These are phyloP conservation scores for Gymnarchus niloticus DNA, from an alignment of 2,113 vertebrate genomes.

Conservation along the genomic window DNA sequence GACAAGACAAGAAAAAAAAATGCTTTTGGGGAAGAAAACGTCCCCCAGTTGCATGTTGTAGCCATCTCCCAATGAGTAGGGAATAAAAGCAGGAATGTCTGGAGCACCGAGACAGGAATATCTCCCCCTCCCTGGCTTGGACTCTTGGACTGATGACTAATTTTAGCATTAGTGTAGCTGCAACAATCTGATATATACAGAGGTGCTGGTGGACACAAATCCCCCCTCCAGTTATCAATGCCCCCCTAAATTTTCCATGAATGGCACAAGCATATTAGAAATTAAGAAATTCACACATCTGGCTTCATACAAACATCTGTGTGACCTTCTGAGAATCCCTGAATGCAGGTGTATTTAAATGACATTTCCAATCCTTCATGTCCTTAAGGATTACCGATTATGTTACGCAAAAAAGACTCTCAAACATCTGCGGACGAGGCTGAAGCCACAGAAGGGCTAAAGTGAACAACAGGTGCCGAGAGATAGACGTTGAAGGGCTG, in stretches of 20 bases:
- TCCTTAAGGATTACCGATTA: too few species aligned
- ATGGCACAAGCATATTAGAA: not conserved
- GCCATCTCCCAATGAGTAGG: not conserved
- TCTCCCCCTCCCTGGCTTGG: not conserved
- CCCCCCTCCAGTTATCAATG: not conserved
- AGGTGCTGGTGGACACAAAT: not conserved
- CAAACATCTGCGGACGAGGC: not conserved
- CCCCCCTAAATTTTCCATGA: not conserved
- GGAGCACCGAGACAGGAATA: slow-evolving; percentile 14
- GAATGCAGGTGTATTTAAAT: not conserved
- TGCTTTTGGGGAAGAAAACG: not conserved
- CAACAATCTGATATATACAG: slow-evolving; percentile 3
- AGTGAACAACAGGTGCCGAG: not conserved
- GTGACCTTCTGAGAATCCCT: not conserved
- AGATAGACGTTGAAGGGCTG: slow-evolving; percentile 15
- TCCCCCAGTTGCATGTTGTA: not conserved
- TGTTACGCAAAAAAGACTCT: too few species aligned
- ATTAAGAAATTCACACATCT: not conserved
- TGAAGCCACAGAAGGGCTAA: not conserved
- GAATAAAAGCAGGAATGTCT: not conserved
- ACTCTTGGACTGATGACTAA: slow-evolving; percentile 27
- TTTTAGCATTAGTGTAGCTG: slow-evolving; percentile 27
- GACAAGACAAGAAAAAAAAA: not conserved
- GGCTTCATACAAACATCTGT: not conserved
- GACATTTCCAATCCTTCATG: not conserved